These are phyloP conservation scores for Trichosurus vulpecula DNA, from an alignment of 2,797 vertebrate genomes.

Conservation along the genomic window DNA sequence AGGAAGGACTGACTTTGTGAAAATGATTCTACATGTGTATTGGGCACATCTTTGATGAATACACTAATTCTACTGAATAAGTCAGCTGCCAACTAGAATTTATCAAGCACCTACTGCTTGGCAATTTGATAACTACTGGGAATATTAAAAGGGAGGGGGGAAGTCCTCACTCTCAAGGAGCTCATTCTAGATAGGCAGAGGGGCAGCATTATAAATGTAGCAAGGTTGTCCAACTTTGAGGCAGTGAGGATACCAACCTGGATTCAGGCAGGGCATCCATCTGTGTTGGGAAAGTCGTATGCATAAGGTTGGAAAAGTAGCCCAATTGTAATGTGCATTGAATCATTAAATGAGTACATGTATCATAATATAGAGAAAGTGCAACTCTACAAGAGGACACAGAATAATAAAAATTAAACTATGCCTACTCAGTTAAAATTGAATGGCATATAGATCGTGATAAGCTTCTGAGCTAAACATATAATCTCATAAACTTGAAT, in stretches of 20 bases:
- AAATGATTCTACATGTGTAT: not conserved
- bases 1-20: not conserved
- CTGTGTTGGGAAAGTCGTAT: too few species aligned
- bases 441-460: slow-evolving; percentile 4
- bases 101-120: not conserved
- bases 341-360: not conserved
- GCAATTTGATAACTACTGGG: not conserved
- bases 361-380: not conserved
- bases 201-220: not conserved
- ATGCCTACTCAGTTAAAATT: not conserved
- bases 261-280: too few species aligned
- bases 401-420: not conserved
- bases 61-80: not conserved
- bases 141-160: not conserved
- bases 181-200: not conserved
- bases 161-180: not conserved
- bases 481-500: slow-evolving; percentile 22
- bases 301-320: too few species aligned
- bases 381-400: not conserved
- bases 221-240: not conserved
- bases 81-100: not conserved
- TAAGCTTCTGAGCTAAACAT: not conserved
- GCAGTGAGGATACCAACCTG: not conserved
- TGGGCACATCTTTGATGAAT: not conserved
- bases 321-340: not conserved